Base-by-base conservation (phyloP, 2,888 invertebrate species). In the Melieria omissa region DNA sequence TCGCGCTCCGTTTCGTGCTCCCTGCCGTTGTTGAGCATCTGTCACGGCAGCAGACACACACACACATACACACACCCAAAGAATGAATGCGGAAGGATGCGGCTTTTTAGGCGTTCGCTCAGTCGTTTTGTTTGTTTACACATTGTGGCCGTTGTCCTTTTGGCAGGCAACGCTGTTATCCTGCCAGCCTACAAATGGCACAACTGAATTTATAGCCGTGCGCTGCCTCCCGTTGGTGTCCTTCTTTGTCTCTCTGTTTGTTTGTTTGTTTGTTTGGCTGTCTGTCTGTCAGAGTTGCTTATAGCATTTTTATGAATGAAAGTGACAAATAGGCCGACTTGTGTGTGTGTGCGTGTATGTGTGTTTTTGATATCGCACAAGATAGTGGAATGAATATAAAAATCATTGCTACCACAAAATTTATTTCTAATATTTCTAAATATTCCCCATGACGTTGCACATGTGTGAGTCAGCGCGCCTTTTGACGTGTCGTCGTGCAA, bases 361-460 rank as follows among this genome's bases (percentile, higher is more conserved):
- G 6, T 58, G 58, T 8, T 14, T 42, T 60, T 14, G 14, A 29
- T 14, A 67, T 29, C 29, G 2, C 29, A 29, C 29, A 29, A 29
- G 29, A 29, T 29, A 29, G 29, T 29, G 29, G 29, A 60, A 67
- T 78, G 77, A 76, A 81, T 78, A 80, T 77, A 77, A 75, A 78
- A 82, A 82, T 83, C 82, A 82, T 81, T 78, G 78, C 77, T 61
- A 79, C 78, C 78, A 78, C 73, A 73, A 78, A 77, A 82, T 82
- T 77, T 80, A 81, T 81, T 80, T 80, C 76, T 75, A 78, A 78
- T 82, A 77, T 79, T 77, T 79, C 75, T 77, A 77, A 72, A 74
- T 65, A 72, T 71, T 75, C 74, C 60, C 58, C 6, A 44, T 49
- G 47, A 45, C 47, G 16, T 63, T 14, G 44, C 42, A 46, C 12